Percentiles rank a stretch among this genome's conserved stretches.
These are phyloP conservation scores for Microplitis mediator DNA, from an alignment of 1,140 invertebrate species.

Conservation along the genomic window DNA sequence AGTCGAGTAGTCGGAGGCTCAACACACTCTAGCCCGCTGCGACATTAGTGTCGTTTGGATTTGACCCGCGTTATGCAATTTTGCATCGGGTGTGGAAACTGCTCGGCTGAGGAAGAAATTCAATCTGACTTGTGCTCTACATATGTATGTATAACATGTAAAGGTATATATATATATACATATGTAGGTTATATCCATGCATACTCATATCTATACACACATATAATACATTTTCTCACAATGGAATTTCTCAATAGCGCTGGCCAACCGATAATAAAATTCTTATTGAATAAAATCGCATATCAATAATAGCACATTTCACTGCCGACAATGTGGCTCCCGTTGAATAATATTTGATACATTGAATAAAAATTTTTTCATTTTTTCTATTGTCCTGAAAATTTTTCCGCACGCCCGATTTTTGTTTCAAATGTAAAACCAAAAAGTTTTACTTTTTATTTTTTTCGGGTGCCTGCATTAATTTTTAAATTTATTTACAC, in stretches of 20 bases:
- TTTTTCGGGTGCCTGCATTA: no score
- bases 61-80: conserved; percentile 22
- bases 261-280: conserved; percentile 22
- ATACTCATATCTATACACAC: no score
- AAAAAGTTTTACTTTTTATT: no score
- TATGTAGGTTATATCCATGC: not conserved
- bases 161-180: not conserved
- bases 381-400: no score
- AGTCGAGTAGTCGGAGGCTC: not conserved
- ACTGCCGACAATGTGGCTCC: not conserved
- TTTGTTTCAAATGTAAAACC: no score
- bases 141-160: not conserved
- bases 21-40: not conserved
- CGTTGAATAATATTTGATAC: not conserved
- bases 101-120: conserved; percentile 13
- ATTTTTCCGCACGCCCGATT: no score
- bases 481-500: no score
- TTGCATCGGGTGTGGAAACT: conserved; percentile 15
- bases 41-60: conserved; percentile 16
- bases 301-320: conserved; percentile 17
- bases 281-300: conserved; percentile 20
- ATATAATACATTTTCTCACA: conserved; percentile 11
- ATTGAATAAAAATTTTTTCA: not conserved
- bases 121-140: conserved; percentile 1
- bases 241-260: conserved; percentile 11